Percentiles rank a stretch among this genome's conserved stretches.
Evolutionary conservation across 2,797 vertebrate genomes (phyloP).

Genomic region (Siniperca obscura): DNA sequence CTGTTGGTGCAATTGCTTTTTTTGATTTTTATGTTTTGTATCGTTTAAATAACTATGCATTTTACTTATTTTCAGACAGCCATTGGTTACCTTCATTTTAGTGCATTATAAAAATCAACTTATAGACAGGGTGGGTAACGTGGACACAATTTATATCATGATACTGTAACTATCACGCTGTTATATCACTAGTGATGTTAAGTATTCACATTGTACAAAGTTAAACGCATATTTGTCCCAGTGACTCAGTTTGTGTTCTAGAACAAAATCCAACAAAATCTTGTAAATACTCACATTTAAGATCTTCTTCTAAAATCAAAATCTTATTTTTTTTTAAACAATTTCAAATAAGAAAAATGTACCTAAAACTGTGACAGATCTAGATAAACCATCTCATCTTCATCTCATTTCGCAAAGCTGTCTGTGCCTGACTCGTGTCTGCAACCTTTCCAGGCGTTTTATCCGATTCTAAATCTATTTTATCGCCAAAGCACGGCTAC

Average conservation of each 20-base stretch:
- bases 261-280: background rate
- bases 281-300: background rate
- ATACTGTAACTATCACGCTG: background rate
- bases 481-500: conserved; percentile 7
- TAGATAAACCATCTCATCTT: conserved; percentile 15
- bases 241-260: background rate
- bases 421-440: background rate
- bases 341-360: background rate
- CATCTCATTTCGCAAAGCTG: conserved; percentile 19
- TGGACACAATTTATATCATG: background rate
- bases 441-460: conserved; percentile 27
- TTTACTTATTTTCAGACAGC: background rate
- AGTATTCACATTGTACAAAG: background rate
- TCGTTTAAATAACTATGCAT: background rate
- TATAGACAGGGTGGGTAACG: background rate
- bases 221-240: background rate
- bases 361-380: conserved; percentile 3
- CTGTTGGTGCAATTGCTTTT: background rate
- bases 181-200: background rate
- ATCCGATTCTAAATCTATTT: conserved; percentile 13
- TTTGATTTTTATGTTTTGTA: background rate
- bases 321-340: background rate
- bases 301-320: background rate
- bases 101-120: background rate
- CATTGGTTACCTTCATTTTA: background rate